A percentile compares a stretch with the other conserved stretches of the same genome.
Evolutionary conservation across 2,888 invertebrate genomes (phyloP).

Genomic region (Calameuta idolon): DNA sequence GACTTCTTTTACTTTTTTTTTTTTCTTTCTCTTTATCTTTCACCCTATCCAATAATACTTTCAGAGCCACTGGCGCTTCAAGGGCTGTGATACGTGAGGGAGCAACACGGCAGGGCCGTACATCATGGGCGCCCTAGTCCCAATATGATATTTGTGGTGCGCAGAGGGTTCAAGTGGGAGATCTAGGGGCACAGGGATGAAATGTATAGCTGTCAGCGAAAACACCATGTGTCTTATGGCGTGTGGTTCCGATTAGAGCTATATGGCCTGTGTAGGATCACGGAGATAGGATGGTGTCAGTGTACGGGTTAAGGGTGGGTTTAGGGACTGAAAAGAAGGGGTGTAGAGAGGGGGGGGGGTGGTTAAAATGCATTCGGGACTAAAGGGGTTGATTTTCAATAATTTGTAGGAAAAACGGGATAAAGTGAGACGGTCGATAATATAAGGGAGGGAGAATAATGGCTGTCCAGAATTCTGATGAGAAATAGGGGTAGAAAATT

Average conservation of each 20-base stretch:
- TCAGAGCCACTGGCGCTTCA: no score
- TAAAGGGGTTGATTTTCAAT: not conserved
- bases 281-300: not conserved
- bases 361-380: not conserved
- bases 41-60: not conserved
- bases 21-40: not conserved
- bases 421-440: not conserved
- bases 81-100: not conserved
- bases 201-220: not conserved
- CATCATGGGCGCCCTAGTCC: not conserved
- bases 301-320: not conserved
- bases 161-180: constrained; percentile 2
- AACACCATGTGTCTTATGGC: constrained; percentile 4
- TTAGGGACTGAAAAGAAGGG: not conserved
- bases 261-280: not conserved
- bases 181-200: not conserved
- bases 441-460: not conserved
- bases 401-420: not conserved
- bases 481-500: not conserved
- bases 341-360: no score
- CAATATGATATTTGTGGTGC: not conserved
- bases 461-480: not conserved
- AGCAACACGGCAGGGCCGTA: not conserved
- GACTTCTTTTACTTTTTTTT: not conserved
- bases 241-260: not conserved